Evolutionary conservation across 30 jellyfish, hydroid and myxozoan genomes (phyloP), one percentile per base, ranked within the genome.

Genomic region (Hydractinia symbiolongicarpus): DNA sequence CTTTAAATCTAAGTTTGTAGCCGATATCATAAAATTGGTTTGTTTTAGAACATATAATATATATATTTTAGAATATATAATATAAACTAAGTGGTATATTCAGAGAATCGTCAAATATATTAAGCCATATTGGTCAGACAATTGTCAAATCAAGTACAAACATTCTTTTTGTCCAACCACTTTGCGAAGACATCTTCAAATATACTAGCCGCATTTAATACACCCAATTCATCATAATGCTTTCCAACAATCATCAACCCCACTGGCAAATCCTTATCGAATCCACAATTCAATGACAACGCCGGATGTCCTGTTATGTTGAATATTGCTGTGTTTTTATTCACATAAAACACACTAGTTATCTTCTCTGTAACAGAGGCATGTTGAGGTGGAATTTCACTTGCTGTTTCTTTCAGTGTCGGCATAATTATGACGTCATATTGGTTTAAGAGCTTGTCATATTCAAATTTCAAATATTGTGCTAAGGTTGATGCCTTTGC

Each of bases 251-350:
- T 51, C 86, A 78, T 55, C 56, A 78, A 78, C 7, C 86, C 86
- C 7, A 78, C 84, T 78, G 86, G 86, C 61, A 78, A 21, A 7
- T 78, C 82, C 6, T 61, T 61, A n/a, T 20, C 82, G 61, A 54
- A 56, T 30, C 86, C 86, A 78, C 82, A 78, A 61, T 78, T 78
- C 62, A 78, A 62, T 13, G 61, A 15, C 10, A 78, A 56, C 16
- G 86, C 81, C 51, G 86, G 86, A 57, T 78, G 86, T 7, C 86
- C 86, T 6, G 84, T 78, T 17, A 30, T 83, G 21, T 78, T 61
- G 5, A 78, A 78, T 13, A 78, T 78, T 61, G 84, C 81, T n/a
- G 82, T 57, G 49, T 78, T 78, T 51, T 50, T 53, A 44, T 19
- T 55, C 82, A 55, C 61, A 61, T 54, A 57, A 6, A 44, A 15